Conservation (phyloP, 2,113 vertebrate genomes). For the Pardalotus punctatus region DNA sequence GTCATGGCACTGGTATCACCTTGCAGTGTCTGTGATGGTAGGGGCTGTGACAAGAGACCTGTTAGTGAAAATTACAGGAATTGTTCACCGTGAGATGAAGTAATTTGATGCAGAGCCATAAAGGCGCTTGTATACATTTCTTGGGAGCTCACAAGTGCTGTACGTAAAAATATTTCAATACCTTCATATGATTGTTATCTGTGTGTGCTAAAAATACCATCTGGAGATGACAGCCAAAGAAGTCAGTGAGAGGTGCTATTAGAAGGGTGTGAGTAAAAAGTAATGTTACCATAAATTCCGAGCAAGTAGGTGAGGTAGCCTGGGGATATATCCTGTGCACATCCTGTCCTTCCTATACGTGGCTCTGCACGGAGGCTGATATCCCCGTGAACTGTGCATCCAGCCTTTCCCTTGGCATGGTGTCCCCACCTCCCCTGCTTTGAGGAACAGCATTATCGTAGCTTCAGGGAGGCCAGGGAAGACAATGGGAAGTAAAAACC, state of each 20-base stretch:
- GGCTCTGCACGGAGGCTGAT: neutral
- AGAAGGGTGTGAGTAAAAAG: neutral
- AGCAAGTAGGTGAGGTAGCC: neutral
- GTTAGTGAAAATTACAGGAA: neutral
- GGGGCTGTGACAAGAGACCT: neutral
- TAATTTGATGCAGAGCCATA: neutral
- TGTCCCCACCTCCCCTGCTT: neutral
- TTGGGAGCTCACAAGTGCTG: neutral
- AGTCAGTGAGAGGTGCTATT: neutral
- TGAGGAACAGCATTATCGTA: neutral
- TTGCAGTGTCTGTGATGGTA: neutral
- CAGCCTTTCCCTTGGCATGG: neutral
- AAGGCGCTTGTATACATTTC: neutral
- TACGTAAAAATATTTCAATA: neutral
- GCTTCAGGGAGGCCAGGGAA: neutral
- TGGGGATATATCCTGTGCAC: neutral
- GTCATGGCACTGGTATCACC: neutral
- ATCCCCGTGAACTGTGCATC: neutral
- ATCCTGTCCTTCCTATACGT: neutral
- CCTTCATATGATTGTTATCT: neutral
- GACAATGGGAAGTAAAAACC: neutral
- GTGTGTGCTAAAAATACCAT: neutral
- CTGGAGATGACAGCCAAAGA: neutral
- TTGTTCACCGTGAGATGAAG: neutral
- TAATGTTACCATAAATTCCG: neutral